These are phyloP conservation scores for cattle (Bos taurus) DNA, from an alignment of 2,113 vertebrate genomes.

Conservation along the genomic window DNA sequence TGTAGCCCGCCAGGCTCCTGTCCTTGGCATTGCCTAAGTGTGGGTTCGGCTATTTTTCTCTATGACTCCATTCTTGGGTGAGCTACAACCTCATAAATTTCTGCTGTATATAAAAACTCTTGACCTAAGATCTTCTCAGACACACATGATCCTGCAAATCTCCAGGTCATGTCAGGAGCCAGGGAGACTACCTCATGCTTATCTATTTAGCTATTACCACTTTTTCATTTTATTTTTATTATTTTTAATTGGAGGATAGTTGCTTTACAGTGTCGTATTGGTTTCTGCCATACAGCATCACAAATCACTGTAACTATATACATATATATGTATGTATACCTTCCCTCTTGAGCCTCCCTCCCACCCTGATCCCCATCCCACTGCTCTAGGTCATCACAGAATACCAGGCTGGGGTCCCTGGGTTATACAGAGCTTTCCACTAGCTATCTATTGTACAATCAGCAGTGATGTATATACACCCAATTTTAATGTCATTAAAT, in stretches of 20 bases:
- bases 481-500: neutral
- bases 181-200: neutral
- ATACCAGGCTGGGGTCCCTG: neutral
- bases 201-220: neutral
- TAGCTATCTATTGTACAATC: neutral
- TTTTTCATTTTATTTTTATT: neutral
- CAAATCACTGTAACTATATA: neutral
- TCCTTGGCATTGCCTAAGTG: accelerated
- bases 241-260: neutral
- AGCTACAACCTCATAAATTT: neutral
- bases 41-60: neutral
- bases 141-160: neutral
- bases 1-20: neutral
- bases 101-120: neutral
- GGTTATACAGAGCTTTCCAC: neutral
- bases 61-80: neutral
- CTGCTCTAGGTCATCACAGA: neutral
- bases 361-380: neutral
- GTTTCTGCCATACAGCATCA: neutral
- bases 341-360: neutral
- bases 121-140: neutral
- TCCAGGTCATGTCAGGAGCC: neutral
- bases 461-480: neutral
- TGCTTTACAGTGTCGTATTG: neutral
- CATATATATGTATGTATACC: neutral